A percentile compares a stretch with the other conserved stretches of the same genome.
phyloP scores from a whole-genome alignment of 1,140 invertebrate species.

The Geopemphigus sp. region DNA sequence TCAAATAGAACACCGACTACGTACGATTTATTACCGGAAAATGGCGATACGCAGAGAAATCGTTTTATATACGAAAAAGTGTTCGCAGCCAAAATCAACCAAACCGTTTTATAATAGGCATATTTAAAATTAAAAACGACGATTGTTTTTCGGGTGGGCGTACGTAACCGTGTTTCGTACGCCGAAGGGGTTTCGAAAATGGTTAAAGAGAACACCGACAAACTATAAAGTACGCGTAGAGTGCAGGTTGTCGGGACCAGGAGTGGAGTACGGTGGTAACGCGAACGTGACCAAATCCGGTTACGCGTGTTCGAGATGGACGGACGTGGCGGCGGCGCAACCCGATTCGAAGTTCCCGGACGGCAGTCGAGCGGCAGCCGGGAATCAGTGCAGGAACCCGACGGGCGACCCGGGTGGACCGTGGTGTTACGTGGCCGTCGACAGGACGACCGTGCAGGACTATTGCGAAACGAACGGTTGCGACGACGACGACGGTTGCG shows the following conservation, averaged over 20 bases:
- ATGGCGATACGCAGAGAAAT: too few relatives aligned
- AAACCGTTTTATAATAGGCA: too few relatives aligned
- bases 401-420: slow-evolving; percentile 7
- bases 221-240: background rate
- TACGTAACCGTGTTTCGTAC: too few relatives aligned
- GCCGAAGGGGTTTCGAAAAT: too few relatives aligned
- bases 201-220: too few relatives aligned
- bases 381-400: slow-evolving; percentile 35
- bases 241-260: slow-evolving; percentile 25
- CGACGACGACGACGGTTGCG: background rate
- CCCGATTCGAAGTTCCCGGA: slow-evolving; percentile 10
- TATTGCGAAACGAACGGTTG: slow-evolving; percentile 19
- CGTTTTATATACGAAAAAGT: too few relatives aligned
- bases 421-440: slow-evolving; percentile 29
- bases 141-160: too few relatives aligned
- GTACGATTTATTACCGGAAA: too few relatives aligned
- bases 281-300: slow-evolving; percentile 24
- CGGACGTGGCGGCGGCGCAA: background rate
- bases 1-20: too few relatives aligned
- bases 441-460: background rate
- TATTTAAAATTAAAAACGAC: too few relatives aligned
- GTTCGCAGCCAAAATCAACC: too few relatives aligned
- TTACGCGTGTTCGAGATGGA: slow-evolving; percentile 3
- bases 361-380: background rate
- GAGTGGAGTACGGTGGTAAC: slow-evolving; percentile 20